These are phyloP conservation scores for Carassius carassius DNA, from an alignment of 2,113 vertebrate genomes.

Conservation along the genomic window DNA sequence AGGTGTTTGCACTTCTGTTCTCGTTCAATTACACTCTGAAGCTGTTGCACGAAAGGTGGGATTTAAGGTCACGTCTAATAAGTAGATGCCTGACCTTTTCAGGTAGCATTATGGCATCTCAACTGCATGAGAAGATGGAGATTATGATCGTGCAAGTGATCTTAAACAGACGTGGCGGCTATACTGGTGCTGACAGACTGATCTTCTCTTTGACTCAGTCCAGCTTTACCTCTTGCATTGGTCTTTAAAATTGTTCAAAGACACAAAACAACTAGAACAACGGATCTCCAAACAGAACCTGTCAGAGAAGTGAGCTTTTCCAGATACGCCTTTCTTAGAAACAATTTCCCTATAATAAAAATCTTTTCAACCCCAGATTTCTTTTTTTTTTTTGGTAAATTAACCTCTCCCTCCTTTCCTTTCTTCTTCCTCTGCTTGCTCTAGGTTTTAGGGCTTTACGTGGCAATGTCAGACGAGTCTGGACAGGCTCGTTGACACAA, in stretches of 20 bases:
- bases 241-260: constrained; percentile 30
- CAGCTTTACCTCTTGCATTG: not conserved
- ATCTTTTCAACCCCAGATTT: constrained; percentile 55
- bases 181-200: constrained; percentile 24
- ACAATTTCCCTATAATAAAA: constrained; percentile 47
- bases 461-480: constrained; percentile 81
- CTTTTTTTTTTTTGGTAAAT: constrained; percentile 57
- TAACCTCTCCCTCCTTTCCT: constrained; percentile 61
- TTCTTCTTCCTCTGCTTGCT: constrained; percentile 69
- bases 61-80: constrained; percentile 2
- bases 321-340: constrained; percentile 47
- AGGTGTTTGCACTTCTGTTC: constrained; percentile 45
- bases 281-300: constrained; percentile 20
- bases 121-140: constrained; percentile 20
- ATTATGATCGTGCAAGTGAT: constrained; percentile 23
- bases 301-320: constrained; percentile 52
- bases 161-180: constrained; percentile 1
- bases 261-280: constrained; percentile 10
- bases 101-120: not conserved
- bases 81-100: not conserved
- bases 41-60: constrained; percentile 23
- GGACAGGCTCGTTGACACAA: constrained; percentile 89
- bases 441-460: constrained; percentile 75
- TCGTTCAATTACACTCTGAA: constrained; percentile 22
- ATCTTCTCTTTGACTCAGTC: constrained; percentile 47